Percentiles rank a stretch among this genome's conserved stretches.
These are phyloP conservation scores for Steinernema feltiae DNA, from an alignment of 1,140 invertebrate species.

Conservation along the genomic window DNA sequence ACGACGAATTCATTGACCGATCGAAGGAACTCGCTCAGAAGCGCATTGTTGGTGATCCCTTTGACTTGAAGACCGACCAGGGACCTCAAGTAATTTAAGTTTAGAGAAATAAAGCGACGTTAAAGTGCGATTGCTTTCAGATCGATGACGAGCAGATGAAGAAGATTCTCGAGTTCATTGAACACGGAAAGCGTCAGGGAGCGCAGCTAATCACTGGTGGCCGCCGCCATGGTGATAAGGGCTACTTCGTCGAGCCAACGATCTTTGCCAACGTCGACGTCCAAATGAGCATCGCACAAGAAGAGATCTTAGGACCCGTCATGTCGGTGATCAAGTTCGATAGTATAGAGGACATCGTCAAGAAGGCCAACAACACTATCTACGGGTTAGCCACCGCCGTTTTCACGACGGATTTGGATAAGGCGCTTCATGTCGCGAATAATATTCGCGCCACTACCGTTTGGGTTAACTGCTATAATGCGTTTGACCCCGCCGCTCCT, in stretches of 20 bases:
- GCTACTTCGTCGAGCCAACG: constrained; percentile 88
- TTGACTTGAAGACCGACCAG: constrained; percentile 66
- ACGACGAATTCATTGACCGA: constrained; percentile 77
- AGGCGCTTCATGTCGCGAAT: constrained; percentile 78
- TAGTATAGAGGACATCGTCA: constrained; percentile 77
- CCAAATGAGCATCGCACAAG: constrained; percentile 81
- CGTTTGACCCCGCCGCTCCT: constrained; percentile 43
- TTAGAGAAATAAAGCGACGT: background rate
- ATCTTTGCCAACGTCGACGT: constrained; percentile 91
- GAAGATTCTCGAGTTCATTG: constrained; percentile 73
- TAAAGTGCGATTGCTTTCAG: no score
- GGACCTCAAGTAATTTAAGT: constrained; percentile 71
- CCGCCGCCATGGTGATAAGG: constrained; percentile 64
- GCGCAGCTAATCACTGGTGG: constrained; percentile 71
- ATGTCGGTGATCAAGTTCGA: constrained; percentile 83
- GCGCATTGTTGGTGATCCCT: constrained; percentile 75
- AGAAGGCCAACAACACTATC: constrained; percentile 75
- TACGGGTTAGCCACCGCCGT: constrained; percentile 84
- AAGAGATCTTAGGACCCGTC: constrained; percentile 94
- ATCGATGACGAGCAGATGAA: constrained; percentile 76
- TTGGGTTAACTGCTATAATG: constrained; percentile 60
- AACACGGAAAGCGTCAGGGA: constrained; percentile 75
- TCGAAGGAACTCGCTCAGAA: constrained; percentile 67
- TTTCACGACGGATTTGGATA: constrained; percentile 76
- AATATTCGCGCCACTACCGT: constrained; percentile 85